Evolutionary conservation across 2,113 vertebrate species (phyloP).

Genomic region (Myotis brandtii): DNA sequence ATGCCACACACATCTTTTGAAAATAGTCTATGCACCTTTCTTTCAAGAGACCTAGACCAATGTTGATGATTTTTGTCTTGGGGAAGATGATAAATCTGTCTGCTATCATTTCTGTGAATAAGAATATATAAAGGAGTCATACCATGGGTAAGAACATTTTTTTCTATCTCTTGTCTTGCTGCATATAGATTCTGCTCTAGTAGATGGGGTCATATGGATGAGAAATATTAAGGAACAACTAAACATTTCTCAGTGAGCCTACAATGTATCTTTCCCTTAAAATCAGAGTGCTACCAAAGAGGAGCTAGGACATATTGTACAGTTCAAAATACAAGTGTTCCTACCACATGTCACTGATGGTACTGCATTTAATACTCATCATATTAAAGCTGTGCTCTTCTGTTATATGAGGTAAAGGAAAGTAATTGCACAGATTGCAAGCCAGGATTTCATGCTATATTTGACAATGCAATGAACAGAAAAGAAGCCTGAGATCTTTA

Average conservation of each 20-base stretch:
- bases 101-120: constrained; percentile 26
- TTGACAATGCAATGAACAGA: constrained; percentile 52
- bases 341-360: constrained; percentile 65
- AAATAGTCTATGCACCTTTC: constrained; percentile 79
- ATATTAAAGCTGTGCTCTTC: constrained; percentile 76
- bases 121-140: not conserved
- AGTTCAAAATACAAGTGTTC: constrained; percentile 75
- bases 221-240: constrained; percentile 56
- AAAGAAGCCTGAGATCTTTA: constrained; percentile 13
- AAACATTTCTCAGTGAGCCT: constrained; percentile 27
- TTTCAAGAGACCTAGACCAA: constrained; percentile 65
- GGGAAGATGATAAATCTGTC: constrained; percentile 20
- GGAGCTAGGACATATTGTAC: constrained; percentile 72
- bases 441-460: constrained; percentile 59
- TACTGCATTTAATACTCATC: constrained; percentile 60
- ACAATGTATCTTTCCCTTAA: constrained; percentile 49
- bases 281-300: constrained; percentile 44
- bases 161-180: not conserved
- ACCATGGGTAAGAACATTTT: not conserved
- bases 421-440: constrained; percentile 63
- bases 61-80: constrained; percentile 52
- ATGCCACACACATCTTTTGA: constrained; percentile 79
- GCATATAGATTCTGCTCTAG: not conserved
- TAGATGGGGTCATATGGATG: not conserved
- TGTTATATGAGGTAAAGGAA: constrained; percentile 72